Evolutionary conservation across 2,113 vertebrate genomes (phyloP).

Genomic region (Clarias magur): DNA sequence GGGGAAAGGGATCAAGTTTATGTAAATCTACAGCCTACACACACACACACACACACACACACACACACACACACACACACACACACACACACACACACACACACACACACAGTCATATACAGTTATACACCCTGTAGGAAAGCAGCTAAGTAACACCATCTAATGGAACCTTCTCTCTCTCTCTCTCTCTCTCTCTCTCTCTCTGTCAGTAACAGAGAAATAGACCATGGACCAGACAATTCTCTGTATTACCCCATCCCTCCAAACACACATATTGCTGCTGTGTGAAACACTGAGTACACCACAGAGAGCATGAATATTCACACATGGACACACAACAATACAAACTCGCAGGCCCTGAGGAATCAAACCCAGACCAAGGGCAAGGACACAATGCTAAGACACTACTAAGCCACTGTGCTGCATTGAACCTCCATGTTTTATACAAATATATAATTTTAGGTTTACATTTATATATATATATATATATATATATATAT

Average conservation of each 20-base stretch:
- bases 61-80: neutral
- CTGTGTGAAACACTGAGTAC: constrained; percentile 1
- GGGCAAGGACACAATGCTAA: too few relatives aligned
- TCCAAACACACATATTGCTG: constrained; percentile 13
- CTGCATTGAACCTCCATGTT: too few relatives aligned
- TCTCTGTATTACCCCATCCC: neutral
- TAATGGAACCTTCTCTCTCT: neutral
- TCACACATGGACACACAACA: neutral
- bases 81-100: neutral
- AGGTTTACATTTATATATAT: neutral
- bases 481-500: too few relatives aligned
- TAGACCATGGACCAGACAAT: constrained; percentile 42
- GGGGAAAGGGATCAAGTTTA: constrained; percentile 58
- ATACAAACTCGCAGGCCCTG: neutral
- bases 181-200: constrained; percentile 18
- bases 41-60: neutral
- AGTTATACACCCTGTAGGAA: neutral
- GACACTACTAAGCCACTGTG: too few relatives aligned
- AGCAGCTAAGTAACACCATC: neutral
- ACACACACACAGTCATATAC: neutral
- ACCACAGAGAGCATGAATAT: constrained; percentile 21
- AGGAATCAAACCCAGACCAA: too few relatives aligned
- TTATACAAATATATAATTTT: neutral
- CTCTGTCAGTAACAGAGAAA: constrained; percentile 15
- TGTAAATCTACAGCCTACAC: constrained; percentile 54